Conservation (phyloP, 2,113 vertebrate species). For the Eleginops maclovinus region DNA sequence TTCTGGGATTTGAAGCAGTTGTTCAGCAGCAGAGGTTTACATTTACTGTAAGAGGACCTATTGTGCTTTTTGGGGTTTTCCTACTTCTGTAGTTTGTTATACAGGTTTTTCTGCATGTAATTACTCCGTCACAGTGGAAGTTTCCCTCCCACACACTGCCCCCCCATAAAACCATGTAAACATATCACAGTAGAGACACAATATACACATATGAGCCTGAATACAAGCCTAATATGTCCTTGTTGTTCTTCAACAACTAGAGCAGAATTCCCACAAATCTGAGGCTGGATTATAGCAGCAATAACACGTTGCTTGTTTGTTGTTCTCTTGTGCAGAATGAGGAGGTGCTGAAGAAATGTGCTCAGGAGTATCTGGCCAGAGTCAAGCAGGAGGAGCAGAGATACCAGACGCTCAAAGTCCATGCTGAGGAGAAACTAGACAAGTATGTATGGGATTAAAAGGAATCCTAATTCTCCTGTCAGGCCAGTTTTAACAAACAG, state of each 20-base stretch:
- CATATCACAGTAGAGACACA: too few relatives aligned
- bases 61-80: too few relatives aligned
- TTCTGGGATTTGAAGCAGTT: constrained; percentile 13
- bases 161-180: too few relatives aligned
- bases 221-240: too few relatives aligned
- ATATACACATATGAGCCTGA: too few relatives aligned
- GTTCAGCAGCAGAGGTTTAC: constrained; percentile 22
- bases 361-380: constrained; percentile 93
- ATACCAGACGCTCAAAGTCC: constrained; percentile 95
- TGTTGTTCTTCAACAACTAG: neutral
- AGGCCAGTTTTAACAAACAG: neutral
- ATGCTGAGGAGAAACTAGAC: constrained; percentile 96
- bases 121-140: too few relatives aligned
- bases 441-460: constrained; percentile 87
- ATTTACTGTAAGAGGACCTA: neutral
- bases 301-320: constrained; percentile 1
- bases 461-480: neutral
- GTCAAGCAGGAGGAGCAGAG: constrained; percentile 97
- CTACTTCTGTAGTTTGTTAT: too few relatives aligned
- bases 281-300: constrained; percentile 18
- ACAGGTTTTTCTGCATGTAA: too few relatives aligned
- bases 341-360: constrained; percentile 97
- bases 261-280: neutral
- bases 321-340: constrained; percentile 87
- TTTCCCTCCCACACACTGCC: too few relatives aligned